Percentiles rank a stretch among this genome's conserved stretches.
phyloP scores from a whole-genome alignment of 2,113 vertebrate species.

The Baryphthengus martii region DNA sequence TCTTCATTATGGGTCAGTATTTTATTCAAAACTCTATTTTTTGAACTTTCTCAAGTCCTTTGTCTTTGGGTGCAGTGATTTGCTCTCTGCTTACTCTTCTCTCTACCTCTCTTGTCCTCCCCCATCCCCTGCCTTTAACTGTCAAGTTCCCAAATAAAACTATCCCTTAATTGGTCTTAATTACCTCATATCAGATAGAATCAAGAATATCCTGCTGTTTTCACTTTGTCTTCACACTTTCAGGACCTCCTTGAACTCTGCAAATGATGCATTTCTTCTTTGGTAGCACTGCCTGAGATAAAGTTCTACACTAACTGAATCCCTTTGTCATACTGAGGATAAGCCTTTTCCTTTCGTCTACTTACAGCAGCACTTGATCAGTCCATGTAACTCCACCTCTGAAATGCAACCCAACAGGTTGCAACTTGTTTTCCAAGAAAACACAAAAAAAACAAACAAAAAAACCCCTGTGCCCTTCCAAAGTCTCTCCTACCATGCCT shows the following conservation, averaged over 20 bases:
- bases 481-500: background rate
- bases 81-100: background rate
- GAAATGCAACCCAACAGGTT: background rate
- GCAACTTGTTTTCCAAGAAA: background rate
- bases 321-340: background rate
- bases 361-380: background rate
- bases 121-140: background rate
- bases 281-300: background rate
- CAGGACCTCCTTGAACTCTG: background rate
- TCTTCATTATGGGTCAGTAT: background rate
- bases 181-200: background rate
- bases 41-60: background rate
- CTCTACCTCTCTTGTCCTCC: background rate
- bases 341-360: background rate
- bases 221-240: background rate
- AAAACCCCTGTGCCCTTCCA: too few relatives aligned
- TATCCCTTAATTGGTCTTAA: background rate
- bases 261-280: background rate
- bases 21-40: background rate
- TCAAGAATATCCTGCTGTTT: background rate
- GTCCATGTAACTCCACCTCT: background rate
- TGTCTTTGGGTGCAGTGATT: background rate
- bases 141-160: background rate
- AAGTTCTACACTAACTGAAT: background rate
- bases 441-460: background rate